Evolutionary conservation across 2,113 vertebrate species (phyloP), one percentile per base, ranked within the genome.

Genomic region (Orycteropus afer): DNA sequence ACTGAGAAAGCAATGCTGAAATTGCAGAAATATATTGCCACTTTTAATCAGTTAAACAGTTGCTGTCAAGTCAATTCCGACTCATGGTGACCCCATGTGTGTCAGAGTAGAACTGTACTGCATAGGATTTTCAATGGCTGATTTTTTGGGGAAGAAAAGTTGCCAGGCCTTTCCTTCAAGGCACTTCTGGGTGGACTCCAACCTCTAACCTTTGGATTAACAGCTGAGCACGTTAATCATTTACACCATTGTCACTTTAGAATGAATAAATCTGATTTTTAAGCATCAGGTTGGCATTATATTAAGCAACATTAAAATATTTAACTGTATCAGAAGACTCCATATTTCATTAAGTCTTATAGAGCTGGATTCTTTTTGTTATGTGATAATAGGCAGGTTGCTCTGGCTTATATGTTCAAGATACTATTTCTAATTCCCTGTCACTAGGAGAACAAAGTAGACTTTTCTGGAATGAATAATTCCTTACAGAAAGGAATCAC

Each of bases 401-500:
- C 59, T 96, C 2, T 17, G 3, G 4, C 77, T 92, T 89, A 11
- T 86, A 49, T 37, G 32, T 59, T 76, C 67, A 82, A 34, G 74
- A 42, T 22, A 49, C 47, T 32, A 29, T 94, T 93, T 92, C 76
- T 45, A 73, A 81, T 45, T 86, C 81, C 53, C 42, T 4, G 29
- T 5, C 53, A 89, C 0, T 0, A 83, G 51, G 76, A 18, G 12
- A 93, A 92, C 67, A 10, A 88, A 86, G 63, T 37, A 2, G 5
- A 63, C 80, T 65, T 92, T 79, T 95, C 78, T 13, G 9, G 92
- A 92, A 61, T 79, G 88, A 49, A 80, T 51, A 34, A 83, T 87
- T 61, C 81, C 37, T 91, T 82, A 40, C 84, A 63, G 93, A 91
- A 95, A 95, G 51, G 89, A 83, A 8, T 90, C 93, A 84, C 91